Conservation (phyloP, 2,113 vertebrate species). For the Ia io region DNA sequence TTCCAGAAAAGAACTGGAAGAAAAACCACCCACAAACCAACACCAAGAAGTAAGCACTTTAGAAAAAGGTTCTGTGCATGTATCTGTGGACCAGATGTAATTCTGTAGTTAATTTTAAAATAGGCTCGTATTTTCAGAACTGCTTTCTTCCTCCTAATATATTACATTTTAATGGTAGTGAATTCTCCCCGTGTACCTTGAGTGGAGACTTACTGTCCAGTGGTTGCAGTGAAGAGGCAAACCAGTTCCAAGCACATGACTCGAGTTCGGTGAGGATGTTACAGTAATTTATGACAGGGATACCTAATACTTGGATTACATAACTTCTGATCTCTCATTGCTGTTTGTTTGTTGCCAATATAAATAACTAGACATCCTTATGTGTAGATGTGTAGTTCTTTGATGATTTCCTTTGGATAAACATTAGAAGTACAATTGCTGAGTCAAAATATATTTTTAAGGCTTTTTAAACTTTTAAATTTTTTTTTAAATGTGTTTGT, state of each 20-base stretch:
- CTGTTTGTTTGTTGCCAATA: not conserved
- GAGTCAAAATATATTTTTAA: not conserved
- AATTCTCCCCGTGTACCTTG: not conserved
- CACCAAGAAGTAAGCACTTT: not conserved
- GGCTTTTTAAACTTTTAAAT: not conserved
- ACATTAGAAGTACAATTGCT: not conserved
- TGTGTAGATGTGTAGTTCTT: not conserved
- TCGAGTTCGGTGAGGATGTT: not conserved
- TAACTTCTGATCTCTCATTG: not conserved
- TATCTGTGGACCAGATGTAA: not conserved
- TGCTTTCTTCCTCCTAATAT: not conserved
- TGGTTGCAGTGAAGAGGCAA: not conserved
- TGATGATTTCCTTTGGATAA: not conserved
- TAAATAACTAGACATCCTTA: not conserved
- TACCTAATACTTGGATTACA: not conserved
- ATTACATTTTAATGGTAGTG: not conserved
- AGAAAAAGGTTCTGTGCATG: not conserved
- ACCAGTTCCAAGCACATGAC: not conserved
- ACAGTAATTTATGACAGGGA: not conserved
- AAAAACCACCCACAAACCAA: not conserved
- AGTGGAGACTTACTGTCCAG: not conserved
- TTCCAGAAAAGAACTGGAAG: not conserved
- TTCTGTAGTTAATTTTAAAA: not conserved
- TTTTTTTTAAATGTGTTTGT: no score
- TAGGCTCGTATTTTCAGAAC: not conserved